These are phyloP conservation scores for Sparus aurata DNA, from an alignment of 2,797 vertebrate genomes.

Conservation along the genomic window DNA sequence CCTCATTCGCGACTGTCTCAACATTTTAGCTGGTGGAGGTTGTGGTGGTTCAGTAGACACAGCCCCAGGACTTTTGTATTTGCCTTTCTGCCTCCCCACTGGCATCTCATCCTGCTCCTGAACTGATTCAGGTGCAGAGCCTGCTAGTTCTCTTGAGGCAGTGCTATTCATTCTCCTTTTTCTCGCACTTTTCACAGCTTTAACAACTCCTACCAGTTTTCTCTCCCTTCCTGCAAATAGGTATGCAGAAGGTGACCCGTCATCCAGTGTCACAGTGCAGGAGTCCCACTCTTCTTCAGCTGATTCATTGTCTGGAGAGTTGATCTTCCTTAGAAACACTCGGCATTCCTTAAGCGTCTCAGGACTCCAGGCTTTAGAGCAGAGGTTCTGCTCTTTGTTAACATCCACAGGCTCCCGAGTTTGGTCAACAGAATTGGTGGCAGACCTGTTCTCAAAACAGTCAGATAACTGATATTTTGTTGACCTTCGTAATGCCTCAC, in stretches of 20 bases:
- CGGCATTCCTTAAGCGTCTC: slow-evolving; percentile 94
- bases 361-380: slow-evolving; percentile 88
- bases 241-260: slow-evolving; percentile 77
- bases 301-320: slow-evolving; percentile 88
- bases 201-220: slow-evolving; percentile 65
- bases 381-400: slow-evolving; percentile 78
- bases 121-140: slow-evolving; percentile 51
- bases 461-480: slow-evolving; percentile 48
- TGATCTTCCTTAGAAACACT: slow-evolving; percentile 96
- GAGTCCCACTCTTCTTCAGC: slow-evolving; percentile 82
- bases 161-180: slow-evolving; percentile 52
- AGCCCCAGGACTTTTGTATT: slow-evolving; percentile 66
- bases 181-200: slow-evolving; percentile 79
- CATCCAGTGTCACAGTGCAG: slow-evolving; percentile 86
- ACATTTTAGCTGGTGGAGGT: slow-evolving; percentile 80
- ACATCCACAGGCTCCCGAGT: slow-evolving; percentile 67
- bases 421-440: slow-evolving; percentile 68
- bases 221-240: slow-evolving; percentile 68
- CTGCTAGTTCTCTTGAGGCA: slow-evolving; percentile 43
- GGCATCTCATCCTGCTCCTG: slow-evolving; percentile 53
- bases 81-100: slow-evolving; percentile 66
- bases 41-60: slow-evolving; percentile 68
- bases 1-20: slow-evolving; percentile 86
- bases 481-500: slow-evolving; percentile 51
- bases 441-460: slow-evolving; percentile 45